Conservation (phyloP, 2,888 invertebrate species). For the Achlya flavicornis region DNA sequence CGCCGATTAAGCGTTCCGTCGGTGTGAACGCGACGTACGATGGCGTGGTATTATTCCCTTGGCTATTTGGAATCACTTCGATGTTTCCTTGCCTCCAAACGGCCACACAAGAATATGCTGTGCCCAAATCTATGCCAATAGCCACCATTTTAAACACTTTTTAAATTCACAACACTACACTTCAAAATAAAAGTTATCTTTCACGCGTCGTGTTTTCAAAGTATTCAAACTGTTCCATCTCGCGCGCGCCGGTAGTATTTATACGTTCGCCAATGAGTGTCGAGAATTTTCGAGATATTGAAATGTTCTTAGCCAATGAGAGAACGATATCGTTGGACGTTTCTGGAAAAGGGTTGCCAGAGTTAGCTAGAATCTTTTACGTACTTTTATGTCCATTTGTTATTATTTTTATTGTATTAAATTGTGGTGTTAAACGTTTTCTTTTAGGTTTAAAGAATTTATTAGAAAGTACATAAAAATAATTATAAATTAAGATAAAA, state of each 20-base stretch:
- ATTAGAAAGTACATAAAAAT: too few relatives aligned
- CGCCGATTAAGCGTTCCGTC: constrained; percentile 60
- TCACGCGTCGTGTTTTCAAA: background rate
- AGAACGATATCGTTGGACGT: constrained; percentile 34
- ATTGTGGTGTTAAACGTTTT: too few relatives aligned
- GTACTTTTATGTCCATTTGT: too few relatives aligned
- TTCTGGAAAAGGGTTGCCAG: constrained; percentile 60
- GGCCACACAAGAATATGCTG: constrained; percentile 64
- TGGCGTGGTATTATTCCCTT: constrained; percentile 63
- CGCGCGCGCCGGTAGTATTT: constrained; percentile 48
- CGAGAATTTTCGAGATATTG: constrained; percentile 54
- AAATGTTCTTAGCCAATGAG: constrained; percentile 52
- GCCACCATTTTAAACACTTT: constrained; percentile 51
- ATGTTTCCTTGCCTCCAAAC: constrained; percentile 60
- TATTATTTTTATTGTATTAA: too few relatives aligned
- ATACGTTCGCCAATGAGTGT: constrained; percentile 57
- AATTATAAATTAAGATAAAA: too few relatives aligned
- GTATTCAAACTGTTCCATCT: constrained; percentile 35
- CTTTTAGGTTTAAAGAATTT: too few relatives aligned
- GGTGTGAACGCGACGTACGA: constrained; percentile 66
- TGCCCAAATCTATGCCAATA: constrained; percentile 71
- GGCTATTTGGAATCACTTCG: constrained; percentile 65
- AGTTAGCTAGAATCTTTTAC: constrained; percentile 12
- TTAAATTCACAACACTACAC: background rate
- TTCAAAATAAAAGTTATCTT: too few relatives aligned